Percentiles rank a stretch among this genome's conserved stretches.
Evolutionary conservation across 2,888 invertebrate species (phyloP).

Genomic region (Tuberolachnus salignus): DNA sequence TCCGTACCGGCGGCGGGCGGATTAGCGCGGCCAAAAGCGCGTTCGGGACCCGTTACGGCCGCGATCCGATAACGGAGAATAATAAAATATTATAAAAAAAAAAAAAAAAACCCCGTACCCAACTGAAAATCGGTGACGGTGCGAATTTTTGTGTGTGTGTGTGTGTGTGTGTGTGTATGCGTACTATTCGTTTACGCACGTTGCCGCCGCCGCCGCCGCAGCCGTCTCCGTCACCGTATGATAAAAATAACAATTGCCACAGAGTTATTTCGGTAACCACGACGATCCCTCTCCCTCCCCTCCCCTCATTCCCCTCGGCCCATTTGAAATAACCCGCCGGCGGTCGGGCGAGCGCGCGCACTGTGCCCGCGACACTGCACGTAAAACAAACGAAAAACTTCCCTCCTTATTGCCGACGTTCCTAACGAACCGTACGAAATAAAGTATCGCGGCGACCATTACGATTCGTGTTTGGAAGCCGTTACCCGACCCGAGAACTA

Average conservation of each 20-base stretch:
- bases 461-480: neutral
- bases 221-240: conserved; percentile 18
- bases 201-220: conserved; percentile 4
- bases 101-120: conserved; percentile 10
- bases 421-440: no score
- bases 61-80: conserved; percentile 1
- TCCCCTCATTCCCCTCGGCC: neutral
- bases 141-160: neutral
- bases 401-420: neutral
- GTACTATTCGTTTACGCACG: neutral
- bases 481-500: neutral
- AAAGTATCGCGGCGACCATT: neutral
- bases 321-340: neutral
- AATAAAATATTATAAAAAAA: conserved; percentile 14
- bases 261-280: conserved; percentile 50
- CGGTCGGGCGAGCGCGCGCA: neutral
- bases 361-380: neutral
- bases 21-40: neutral
- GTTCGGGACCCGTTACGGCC: conserved; percentile 1
- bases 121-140: conserved; percentile 5
- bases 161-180: neutral
- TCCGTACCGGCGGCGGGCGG: neutral
- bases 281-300: neutral
- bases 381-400: conserved; percentile 4
- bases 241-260: conserved; percentile 54